Evolutionary conservation across 2,113 vertebrate species (phyloP).

Genomic region (Brachyistius frenatus): DNA sequence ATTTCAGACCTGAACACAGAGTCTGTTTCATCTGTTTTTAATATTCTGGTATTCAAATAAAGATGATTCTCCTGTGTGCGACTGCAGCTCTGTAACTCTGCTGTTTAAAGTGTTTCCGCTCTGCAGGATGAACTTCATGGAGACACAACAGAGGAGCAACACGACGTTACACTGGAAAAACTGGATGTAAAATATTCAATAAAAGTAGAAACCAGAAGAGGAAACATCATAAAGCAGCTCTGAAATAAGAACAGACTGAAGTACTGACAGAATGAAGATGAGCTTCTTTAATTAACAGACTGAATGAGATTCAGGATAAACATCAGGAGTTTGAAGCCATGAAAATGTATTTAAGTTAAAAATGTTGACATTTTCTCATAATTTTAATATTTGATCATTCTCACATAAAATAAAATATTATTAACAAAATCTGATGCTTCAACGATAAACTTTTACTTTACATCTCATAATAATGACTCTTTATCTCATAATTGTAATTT

Average conservation of each 20-base stretch:
- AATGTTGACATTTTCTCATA: too few relatives aligned
- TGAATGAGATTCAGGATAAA: neutral
- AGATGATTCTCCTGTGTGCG: neutral
- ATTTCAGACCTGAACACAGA: too few relatives aligned
- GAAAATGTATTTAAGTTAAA: too few relatives aligned
- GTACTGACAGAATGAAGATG: neutral
- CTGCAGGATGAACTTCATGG: conserved; percentile 4
- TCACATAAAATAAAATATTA: too few relatives aligned
- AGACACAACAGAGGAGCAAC: neutral
- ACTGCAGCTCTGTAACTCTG: conserved; percentile 11
- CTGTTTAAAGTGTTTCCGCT: conserved; percentile 2
- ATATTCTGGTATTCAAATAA: too few relatives aligned
- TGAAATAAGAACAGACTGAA: neutral
- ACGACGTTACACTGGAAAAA: neutral
- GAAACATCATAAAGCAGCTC: neutral
- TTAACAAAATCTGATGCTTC: too few relatives aligned
- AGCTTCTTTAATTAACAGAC: neutral
- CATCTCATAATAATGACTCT: too few relatives aligned
- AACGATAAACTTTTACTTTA: too few relatives aligned
- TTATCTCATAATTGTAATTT: too few relatives aligned
- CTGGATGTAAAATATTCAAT: neutral
- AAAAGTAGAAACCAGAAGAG: neutral
- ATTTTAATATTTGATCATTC: too few relatives aligned
- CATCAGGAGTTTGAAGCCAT: too few relatives aligned
- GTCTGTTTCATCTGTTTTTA: too few relatives aligned